Percentiles rank a stretch among this genome's conserved stretches.
These are phyloP conservation scores for Dinomys branickii DNA, from an alignment of 2,113 vertebrate species.

Conservation along the genomic window DNA sequence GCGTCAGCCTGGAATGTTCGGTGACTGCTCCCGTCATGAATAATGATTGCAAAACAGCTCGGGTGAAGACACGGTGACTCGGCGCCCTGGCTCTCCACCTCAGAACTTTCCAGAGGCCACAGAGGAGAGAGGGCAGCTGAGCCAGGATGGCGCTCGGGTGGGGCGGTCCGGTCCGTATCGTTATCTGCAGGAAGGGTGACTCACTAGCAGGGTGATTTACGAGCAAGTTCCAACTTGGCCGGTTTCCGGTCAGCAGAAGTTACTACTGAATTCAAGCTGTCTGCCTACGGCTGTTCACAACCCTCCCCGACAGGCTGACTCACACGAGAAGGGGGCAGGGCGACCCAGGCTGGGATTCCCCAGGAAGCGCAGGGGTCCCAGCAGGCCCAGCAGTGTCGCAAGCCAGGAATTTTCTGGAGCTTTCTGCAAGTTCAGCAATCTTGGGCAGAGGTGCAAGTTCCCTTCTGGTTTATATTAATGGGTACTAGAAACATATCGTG, in stretches of 20 bases:
- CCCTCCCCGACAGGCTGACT: neutral
- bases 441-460: conserved; percentile 64
- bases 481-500: conserved; percentile 46
- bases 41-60: neutral
- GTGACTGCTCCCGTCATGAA: neutral
- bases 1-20: neutral
- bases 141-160: neutral
- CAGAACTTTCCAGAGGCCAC: conserved; percentile 35
- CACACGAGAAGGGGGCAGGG: conserved; percentile 10
- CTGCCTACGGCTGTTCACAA: conserved; percentile 13
- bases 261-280: neutral
- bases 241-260: conserved; percentile 62
- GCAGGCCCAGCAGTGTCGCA: conserved; percentile 67
- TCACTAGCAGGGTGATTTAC: neutral
- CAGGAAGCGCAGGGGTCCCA: conserved; percentile 42
- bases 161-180: neutral
- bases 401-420: conserved; percentile 72
- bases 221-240: conserved; percentile 32
- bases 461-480: conserved; percentile 78
- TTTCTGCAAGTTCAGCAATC: conserved; percentile 62
- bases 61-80: neutral
- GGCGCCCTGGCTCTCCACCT: neutral
- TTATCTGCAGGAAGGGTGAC: neutral
- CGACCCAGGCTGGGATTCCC: conserved; percentile 2
- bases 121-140: neutral